Conservation (phyloP, 2,888 invertebrate species). For the Drosophila antonietae region DNA sequence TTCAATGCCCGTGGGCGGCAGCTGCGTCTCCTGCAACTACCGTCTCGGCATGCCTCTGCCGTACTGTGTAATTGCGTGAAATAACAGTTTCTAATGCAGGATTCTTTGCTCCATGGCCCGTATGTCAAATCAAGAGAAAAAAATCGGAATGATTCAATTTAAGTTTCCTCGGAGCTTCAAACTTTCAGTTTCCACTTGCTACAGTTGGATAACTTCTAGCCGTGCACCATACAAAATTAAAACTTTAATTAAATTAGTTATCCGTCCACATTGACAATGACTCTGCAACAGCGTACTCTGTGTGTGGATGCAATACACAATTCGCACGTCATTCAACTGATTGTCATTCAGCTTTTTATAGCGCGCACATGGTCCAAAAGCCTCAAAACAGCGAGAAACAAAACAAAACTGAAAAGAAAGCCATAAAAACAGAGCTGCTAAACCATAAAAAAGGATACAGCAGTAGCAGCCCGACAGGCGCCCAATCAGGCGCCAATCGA, state of each 20-base stretch:
- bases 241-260: slow-evolving; percentile 39
- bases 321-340: slow-evolving; percentile 50
- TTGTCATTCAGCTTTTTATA: slow-evolving; percentile 36
- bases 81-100: slow-evolving; percentile 32
- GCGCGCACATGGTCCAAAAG: slow-evolving; percentile 19
- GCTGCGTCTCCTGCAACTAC: slow-evolving; percentile 20
- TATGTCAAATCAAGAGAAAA: slow-evolving; percentile 58
- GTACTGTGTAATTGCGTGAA: slow-evolving; percentile 48
- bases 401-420: slow-evolving; percentile 22
- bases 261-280: slow-evolving; percentile 20
- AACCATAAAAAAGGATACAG: slow-evolving; percentile 33
- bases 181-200: slow-evolving; percentile 11
- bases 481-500: slow-evolving; percentile 39
- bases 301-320: background rate
- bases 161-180: slow-evolving; percentile 14
- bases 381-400: slow-evolving; percentile 8
- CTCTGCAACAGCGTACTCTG: background rate
- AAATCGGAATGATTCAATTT: slow-evolving; percentile 56
- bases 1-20: slow-evolving; percentile 50
- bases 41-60: slow-evolving; percentile 2
- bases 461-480: slow-evolving; percentile 28
- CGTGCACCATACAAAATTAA: slow-evolving; percentile 20
- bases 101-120: slow-evolving; percentile 1
- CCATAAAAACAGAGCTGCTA: slow-evolving; percentile 33
- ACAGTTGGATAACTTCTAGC: background rate